Percentiles rank a stretch among this genome's conserved stretches.
Conservation (phyloP, 2,113 vertebrate genomes). For the Indicator maculatus region DNA sequence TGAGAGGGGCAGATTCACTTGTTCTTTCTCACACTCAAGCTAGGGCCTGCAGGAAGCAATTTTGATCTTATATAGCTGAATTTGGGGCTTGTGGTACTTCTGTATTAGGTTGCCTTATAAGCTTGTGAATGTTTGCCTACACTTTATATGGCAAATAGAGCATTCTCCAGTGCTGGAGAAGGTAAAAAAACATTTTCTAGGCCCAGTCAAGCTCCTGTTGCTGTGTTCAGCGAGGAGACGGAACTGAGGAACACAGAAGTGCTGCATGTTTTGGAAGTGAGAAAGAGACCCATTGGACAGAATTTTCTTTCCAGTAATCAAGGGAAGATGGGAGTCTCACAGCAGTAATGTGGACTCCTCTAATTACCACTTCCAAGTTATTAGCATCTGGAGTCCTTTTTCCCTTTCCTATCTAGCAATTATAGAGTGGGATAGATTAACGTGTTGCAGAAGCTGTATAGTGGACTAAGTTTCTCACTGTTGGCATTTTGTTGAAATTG, state of each 20-base stretch:
- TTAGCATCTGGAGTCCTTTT: constrained; percentile 68
- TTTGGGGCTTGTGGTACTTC: neutral
- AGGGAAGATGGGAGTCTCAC: constrained; percentile 53
- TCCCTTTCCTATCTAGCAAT: constrained; percentile 50
- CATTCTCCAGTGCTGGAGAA: neutral
- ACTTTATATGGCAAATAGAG: neutral
- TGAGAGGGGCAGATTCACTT: neutral
- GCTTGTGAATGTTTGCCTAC: neutral
- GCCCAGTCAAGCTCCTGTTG: accelerated
- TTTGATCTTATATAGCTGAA: neutral
- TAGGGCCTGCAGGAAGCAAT: neutral
- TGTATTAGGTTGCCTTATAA: neutral
- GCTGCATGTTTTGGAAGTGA: constrained; percentile 8
- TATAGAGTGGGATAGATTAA: constrained; percentile 51
- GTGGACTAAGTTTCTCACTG: constrained; percentile 18
- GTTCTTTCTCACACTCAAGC: neutral
- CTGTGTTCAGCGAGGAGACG: neutral
- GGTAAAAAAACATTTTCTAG: neutral
- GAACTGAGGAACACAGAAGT: neutral
- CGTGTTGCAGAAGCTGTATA: neutral
- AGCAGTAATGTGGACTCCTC: constrained; percentile 52
- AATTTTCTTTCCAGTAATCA: constrained; percentile 43
- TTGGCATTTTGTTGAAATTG: constrained; percentile 7
- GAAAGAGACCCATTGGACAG: constrained; percentile 50
- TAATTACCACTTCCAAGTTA: constrained; percentile 70